Percentiles rank a stretch among this genome's conserved stretches.
Evolutionary conservation across 2,113 vertebrate genomes (phyloP).

Genomic region (Tricholaema leucomelas): DNA sequence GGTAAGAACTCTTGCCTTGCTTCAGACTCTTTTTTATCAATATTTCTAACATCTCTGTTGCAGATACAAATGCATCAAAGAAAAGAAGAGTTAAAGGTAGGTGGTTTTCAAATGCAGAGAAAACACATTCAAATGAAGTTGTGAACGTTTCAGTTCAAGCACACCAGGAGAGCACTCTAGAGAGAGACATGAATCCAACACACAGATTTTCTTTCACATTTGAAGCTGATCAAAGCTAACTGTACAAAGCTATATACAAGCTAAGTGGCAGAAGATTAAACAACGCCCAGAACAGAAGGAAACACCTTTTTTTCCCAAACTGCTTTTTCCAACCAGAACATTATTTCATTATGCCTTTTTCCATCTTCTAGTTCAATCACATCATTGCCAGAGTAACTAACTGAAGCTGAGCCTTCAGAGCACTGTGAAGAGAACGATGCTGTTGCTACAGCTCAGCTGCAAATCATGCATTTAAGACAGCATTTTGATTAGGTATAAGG

Average conservation of each 20-base stretch:
- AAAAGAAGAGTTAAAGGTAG: not conserved
- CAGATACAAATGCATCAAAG: not conserved
- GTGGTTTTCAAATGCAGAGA: not conserved
- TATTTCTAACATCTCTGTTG: not conserved
- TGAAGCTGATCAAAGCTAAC: conserved; percentile 21
- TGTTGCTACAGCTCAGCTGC: not conserved
- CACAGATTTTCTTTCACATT: not conserved
- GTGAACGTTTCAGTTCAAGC: not conserved
- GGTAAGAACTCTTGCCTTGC: not conserved
- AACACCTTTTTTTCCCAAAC: not conserved
- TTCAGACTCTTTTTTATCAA: not conserved
- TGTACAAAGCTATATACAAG: not conserved
- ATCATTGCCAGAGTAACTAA: not conserved
- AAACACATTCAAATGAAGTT: conserved; percentile 13
- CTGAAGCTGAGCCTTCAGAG: not conserved
- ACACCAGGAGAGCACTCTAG: not conserved
- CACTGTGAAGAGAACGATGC: not conserved
- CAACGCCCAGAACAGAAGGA: not conserved
- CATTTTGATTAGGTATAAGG: not conserved
- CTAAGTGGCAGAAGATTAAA: conserved; percentile 14
- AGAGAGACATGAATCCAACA: not conserved
- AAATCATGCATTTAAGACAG: not conserved
- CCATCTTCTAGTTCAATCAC: not conserved
- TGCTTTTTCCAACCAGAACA: not conserved
- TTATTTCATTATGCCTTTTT: not conserved